Base-by-base conservation (phyloP, 2,113 vertebrate species). In the Ammodytes marinus region DNA sequence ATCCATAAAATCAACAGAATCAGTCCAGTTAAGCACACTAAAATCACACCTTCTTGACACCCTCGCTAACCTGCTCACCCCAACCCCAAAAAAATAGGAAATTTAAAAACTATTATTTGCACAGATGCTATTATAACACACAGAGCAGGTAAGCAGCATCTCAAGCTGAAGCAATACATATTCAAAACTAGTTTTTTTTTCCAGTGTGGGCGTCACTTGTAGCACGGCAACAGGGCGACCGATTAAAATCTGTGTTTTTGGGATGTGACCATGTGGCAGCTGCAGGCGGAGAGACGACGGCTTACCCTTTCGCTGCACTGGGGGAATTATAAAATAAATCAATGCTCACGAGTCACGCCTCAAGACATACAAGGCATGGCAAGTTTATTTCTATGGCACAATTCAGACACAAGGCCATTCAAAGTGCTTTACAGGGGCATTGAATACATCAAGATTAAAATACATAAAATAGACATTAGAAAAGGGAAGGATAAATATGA, bases 141-240 rank as follows among this genome's bases (percentile, higher is more conserved):
- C n/a, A n/a, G 37, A 53, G 49, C 59, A 65, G 63, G 79, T 17
- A 65, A 73, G 49, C 59, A 10, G 53, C 47, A 17, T 49, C 58
- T 46, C 69, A 73, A 74, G 71, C 46, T n/a, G 52, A 63, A 76
- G 55, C 69, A 39, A 43, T 27, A 52, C 54, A 14, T 67, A 17
- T 39, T 17, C 53, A 75, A 67, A 69, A 79, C 70, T 64, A 73
- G 42, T 27, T 27, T 49, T 76, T 70, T 68, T 13, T 17, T 52
- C 47, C 37, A 13, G 74, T 64, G 84, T 84, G 47, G 83, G 79
- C 58, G 65, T 83, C 79, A 43, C 68, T 87, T 74, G 85, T 77
- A 87, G 85, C 71, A 35, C 82, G 39, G 84, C 79, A 85, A 86
- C 79, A 7, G n/a, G 60, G 19, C 49, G 0, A 66, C 75, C 69